A percentile compares a stretch with the other conserved stretches of the same genome.
Evolutionary conservation across 2,113 vertebrate species (phyloP).

Genomic region (Hydrolagus affinis): DNA sequence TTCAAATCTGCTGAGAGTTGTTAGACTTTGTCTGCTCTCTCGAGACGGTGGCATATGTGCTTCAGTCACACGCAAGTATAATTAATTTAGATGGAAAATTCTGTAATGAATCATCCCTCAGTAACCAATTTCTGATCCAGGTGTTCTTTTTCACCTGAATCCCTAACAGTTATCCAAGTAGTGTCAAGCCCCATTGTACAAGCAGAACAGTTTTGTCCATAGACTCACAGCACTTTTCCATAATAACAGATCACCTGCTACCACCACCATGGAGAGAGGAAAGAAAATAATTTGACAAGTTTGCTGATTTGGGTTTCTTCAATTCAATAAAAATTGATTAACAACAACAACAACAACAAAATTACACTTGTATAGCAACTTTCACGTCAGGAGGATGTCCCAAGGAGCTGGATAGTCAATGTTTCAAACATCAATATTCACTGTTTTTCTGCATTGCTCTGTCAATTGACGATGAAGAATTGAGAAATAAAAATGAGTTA

Average conservation of each 20-base stretch:
- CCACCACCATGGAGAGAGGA: not conserved
- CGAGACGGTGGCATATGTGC: not conserved
- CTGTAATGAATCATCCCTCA: not conserved
- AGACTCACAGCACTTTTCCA: not conserved
- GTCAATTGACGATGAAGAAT: too few relatives aligned
- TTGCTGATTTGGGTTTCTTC: not conserved
- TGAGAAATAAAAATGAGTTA: too few relatives aligned
- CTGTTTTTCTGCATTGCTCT: too few relatives aligned
- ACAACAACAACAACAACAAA: not conserved
- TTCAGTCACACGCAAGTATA: not conserved
- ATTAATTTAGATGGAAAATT: not conserved
- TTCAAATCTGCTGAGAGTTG: not conserved
- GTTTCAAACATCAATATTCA: too few relatives aligned
- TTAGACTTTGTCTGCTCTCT: not conserved
- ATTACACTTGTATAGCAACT: too few relatives aligned
- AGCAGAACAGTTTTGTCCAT: not conserved
- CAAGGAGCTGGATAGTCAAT: too few relatives aligned
- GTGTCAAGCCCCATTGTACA: not conserved
- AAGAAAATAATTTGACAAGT: not conserved
- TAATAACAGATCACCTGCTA: not conserved
- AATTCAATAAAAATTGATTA: not conserved
- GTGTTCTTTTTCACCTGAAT: not conserved
- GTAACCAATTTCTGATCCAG: not conserved
- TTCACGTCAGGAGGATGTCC: too few relatives aligned
- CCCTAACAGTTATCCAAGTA: not conserved